Evolutionary conservation across 2,888 invertebrate genomes (phyloP).

Genomic region (Chamaedrilus cognettii): DNA sequence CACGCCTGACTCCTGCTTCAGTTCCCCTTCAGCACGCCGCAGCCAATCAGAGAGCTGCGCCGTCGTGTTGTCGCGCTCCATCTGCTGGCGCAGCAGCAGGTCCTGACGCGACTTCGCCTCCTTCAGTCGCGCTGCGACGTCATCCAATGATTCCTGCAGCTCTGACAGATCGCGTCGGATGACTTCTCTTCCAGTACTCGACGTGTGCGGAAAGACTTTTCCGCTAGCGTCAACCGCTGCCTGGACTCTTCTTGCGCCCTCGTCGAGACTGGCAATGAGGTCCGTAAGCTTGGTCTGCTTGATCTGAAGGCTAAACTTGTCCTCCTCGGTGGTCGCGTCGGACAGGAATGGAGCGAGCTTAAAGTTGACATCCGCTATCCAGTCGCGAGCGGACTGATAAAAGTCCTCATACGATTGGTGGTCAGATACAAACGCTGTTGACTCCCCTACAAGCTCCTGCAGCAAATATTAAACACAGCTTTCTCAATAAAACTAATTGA

Average conservation of each 20-base stretch:
- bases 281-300: constrained; percentile 72
- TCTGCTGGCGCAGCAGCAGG: constrained; percentile 87
- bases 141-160: constrained; percentile 83
- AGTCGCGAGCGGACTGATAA: constrained; percentile 77
- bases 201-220: constrained; percentile 74
- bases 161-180: constrained; percentile 80
- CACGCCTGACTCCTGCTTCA: constrained; percentile 76
- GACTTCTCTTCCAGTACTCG: constrained; percentile 84
- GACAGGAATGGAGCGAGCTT: constrained; percentile 76
- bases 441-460: constrained; percentile 58
- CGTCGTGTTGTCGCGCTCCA: constrained; percentile 86
- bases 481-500: too few species aligned
- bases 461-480: too few species aligned
- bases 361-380: constrained; percentile 77
- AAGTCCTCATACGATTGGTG: constrained; percentile 79
- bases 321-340: constrained; percentile 81
- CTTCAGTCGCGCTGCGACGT: constrained; percentile 76
- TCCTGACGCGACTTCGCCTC: constrained; percentile 73
- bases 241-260: constrained; percentile 48
- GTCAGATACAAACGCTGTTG: constrained; percentile 79
- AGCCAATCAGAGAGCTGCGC: constrained; percentile 80
- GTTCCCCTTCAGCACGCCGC: constrained; percentile 72
- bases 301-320: constrained; percentile 78
- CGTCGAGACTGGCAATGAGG: constrained; percentile 45
- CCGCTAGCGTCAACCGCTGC: constrained; percentile 47